These are phyloP conservation scores for Pomacea canaliculata DNA, from an alignment of 2,888 invertebrate genomes.

Conservation along the genomic window DNA sequence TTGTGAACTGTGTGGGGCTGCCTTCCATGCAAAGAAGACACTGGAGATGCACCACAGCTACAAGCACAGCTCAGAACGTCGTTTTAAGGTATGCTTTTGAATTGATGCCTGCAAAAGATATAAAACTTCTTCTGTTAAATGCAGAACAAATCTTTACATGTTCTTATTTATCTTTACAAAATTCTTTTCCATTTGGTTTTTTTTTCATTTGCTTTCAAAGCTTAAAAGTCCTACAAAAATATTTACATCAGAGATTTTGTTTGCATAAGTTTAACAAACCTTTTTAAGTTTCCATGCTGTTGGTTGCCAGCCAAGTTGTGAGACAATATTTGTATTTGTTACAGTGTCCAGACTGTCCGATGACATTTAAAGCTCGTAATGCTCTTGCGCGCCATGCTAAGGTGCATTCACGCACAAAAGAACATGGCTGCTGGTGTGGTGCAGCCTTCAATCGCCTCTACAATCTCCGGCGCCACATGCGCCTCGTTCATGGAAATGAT, in stretches of 20 bases:
- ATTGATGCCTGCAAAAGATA: no score
- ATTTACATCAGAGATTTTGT: no score
- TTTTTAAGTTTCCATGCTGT: no score
- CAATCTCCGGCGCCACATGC: slow-evolving; percentile 56
- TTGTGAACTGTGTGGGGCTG: slow-evolving; percentile 68
- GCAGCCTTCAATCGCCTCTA: slow-evolving; percentile 51
- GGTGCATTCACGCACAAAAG: slow-evolving; percentile 43
- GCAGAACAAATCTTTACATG: no score
- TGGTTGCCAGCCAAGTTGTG: no score
- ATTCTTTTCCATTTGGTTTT: no score
- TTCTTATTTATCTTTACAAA: no score
- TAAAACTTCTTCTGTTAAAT: no score
- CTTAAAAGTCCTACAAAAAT: no score
- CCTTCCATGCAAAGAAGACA: slow-evolving; percentile 67
- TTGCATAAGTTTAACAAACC: no score
- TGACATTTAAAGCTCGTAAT: slow-evolving; percentile 57
- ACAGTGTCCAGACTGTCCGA: slow-evolving; percentile 57
- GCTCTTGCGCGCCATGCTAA: slow-evolving; percentile 47
- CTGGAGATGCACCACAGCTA: slow-evolving; percentile 67
- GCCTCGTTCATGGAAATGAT: slow-evolving; percentile 50
- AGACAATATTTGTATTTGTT: slow-evolving; percentile 32
- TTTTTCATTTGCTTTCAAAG: no score
- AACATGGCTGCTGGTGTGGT: slow-evolving; percentile 53
- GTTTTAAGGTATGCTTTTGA: slow-evolving; percentile 5
- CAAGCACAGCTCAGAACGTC: slow-evolving; percentile 65